Percentiles rank a stretch among this genome's conserved stretches.
Evolutionary conservation across 2,888 invertebrate species (phyloP).

Genomic region (Drosophila melanosoma): DNA sequence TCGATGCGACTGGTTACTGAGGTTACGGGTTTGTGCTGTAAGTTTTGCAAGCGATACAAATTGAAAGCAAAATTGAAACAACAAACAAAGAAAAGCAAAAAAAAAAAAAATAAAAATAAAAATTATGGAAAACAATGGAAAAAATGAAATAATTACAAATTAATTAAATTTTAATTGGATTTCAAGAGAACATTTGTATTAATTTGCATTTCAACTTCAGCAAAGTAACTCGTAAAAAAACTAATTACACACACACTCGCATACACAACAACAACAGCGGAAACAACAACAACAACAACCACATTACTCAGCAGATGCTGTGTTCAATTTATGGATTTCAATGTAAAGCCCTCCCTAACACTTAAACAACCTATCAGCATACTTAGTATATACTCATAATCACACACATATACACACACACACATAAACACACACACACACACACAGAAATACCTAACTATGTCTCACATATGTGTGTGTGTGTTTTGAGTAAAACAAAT

Average conservation of each 20-base stretch:
- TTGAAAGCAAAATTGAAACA: conserved; percentile 2
- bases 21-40: conserved; percentile 78
- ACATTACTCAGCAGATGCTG: conserved; percentile 60
- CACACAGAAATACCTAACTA: conserved; percentile 7
- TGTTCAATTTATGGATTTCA: conserved; percentile 73
- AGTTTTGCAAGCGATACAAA: conserved; percentile 45
- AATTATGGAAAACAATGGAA: neutral
- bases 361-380: conserved; percentile 52
- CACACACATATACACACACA: conserved; percentile 22
- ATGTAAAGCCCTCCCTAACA: conserved; percentile 74
- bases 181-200: conserved; percentile 26
- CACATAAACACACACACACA: conserved; percentile 13
- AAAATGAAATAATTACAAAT: conserved; percentile 16
- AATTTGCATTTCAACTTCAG: conserved; percentile 58
- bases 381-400: conserved; percentile 15
- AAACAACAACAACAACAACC: conserved; percentile 3
- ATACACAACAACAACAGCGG: neutral
- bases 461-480: neutral
- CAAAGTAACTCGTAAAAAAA: conserved; percentile 34
- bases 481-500: conserved; percentile 33
- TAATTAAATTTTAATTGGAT: conserved; percentile 52
- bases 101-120: neutral
- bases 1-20: conserved; percentile 85
- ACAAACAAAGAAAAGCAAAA: neutral
- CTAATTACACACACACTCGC: conserved; percentile 37